Base-by-base conservation (phyloP, 2,113 vertebrate species). In the Ranitomeya variabilis region DNA sequence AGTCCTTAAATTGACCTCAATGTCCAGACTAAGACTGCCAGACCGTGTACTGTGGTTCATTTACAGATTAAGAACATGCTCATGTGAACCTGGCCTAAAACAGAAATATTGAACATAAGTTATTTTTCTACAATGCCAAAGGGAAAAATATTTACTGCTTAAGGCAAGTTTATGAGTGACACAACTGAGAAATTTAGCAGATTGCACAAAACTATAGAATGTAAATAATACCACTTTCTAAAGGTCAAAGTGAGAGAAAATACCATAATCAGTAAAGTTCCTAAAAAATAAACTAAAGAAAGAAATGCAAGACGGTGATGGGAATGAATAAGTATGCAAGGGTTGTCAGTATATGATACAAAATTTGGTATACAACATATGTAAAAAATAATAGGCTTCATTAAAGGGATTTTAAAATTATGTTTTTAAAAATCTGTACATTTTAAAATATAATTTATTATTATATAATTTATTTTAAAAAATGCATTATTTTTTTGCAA, bases 161-260 rank as follows among this genome's bases (percentile, higher is more conserved):
- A 79, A 79, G 76, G 76, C 45, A 13, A 79, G 21, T 52, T 79
- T 55, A 23, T 6, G 52, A 54, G 52, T 55, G 14, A 23, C 76
- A 79, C 76, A 79, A 79, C 55, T 80, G 52, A 57, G 52, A 80
- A n/a, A 80, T 57, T 80, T 80, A 54, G 21, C 77, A 80, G n/a
- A 10, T 80, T 80, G 26, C 52, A 80, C 54, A 23, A n/a, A 57
- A 80, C 77, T 26, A n/a, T 57, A 54, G 13, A 57, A 80, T 57
- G 77, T 80, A 80, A 80, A 80, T 80, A 57, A 59, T 80, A 80
- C 15, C 6, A 31, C 7, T 45, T 18, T 74, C 5, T 26, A 45
- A 57, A 80, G 77, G 77, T 80, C 77, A 80, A 26, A 9, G 16
- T 23, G 54, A 57, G 54, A 77, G 10, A 76, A 76, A 76, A 78